A percentile compares a stretch with the other conserved stretches of the same genome.
Conservation (phyloP, 2,113 vertebrate species). For the Meleagris gallopavo region DNA sequence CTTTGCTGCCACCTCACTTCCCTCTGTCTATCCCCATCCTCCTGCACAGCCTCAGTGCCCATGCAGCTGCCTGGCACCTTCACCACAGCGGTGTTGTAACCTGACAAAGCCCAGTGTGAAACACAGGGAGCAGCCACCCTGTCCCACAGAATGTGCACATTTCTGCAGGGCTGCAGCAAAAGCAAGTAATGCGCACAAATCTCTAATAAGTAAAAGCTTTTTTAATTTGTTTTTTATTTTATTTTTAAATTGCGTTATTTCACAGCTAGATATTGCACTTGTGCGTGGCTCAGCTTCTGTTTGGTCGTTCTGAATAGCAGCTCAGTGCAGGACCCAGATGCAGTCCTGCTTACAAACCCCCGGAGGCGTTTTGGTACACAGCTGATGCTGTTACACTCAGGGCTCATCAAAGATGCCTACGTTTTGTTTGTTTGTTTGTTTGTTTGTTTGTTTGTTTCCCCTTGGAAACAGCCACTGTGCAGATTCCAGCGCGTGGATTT, state of each 20-base stretch:
- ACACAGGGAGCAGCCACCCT: background rate
- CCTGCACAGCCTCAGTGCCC: background rate
- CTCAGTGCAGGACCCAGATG: background rate
- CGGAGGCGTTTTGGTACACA: background rate
- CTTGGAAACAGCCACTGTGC: background rate
- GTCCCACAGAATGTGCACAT: background rate
- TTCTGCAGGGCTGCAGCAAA: background rate
- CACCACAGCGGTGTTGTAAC: background rate
- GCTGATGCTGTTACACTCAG: background rate
- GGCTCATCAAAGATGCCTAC: background rate
- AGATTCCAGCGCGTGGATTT: background rate
- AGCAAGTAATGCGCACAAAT: background rate
- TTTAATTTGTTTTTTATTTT: background rate
- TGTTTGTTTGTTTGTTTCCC: background rate
- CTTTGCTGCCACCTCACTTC: background rate
- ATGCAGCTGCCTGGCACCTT: accelerated
- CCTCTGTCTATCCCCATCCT: background rate
- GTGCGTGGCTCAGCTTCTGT: background rate
- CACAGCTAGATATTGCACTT: background rate
- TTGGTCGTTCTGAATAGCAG: background rate
- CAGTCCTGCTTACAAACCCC: background rate
- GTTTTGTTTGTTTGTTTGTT: background rate
- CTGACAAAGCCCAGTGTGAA: background rate
- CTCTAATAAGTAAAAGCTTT: background rate
- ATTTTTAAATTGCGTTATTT: background rate